Base-by-base conservation (phyloP, 2,797 vertebrate genomes). In the Morelia viridis region DNA sequence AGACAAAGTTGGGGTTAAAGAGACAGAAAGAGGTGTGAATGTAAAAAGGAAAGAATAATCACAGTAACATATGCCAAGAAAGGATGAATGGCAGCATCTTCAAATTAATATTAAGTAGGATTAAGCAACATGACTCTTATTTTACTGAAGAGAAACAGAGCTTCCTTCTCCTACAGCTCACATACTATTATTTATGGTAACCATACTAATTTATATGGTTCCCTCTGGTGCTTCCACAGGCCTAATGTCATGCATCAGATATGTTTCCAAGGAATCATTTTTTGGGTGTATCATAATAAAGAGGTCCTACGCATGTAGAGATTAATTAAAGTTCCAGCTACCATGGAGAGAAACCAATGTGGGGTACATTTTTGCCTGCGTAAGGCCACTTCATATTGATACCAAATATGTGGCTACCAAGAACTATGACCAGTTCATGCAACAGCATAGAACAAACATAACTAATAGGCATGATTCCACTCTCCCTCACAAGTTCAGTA, bases 31-130 rank as follows among this genome's bases (percentile, higher is more conserved):
- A 80, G 35, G 35, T 86, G 50, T 62, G 58, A 53, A 65, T 17
- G n/a, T 85, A n/a, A 26, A 84, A 90, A 50, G 71, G 56, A 62
- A 90, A 62, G 58, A 57, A 89, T 56, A 71, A 89, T 56, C 53
- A 71, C n/a, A 71, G 65, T 24, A 89, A 35, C 24, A 56, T 71
- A 31, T 71, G 64, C 15, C 35, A 68, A 68, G 88, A 89, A 71
- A n/a, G 53, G 24, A 87, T 87, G n/a, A 90, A 58, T 71, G n/a
- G 68, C 5, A 61, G 19, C 58, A 56, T 88, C 12, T 80, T 41
- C 71, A 87, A 87, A 87, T 64, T 50, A 58, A 58, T 76, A 76
- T 88, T 88, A 62, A 56, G 41, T 64, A 90, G 11, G 50, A 87
- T n/a, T 22, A 31, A 46, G 90, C 5, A 85, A 65, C 64, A 85